Evolutionary conservation across 2,113 vertebrate species (phyloP).

Genomic region (Alouatta palliata): DNA sequence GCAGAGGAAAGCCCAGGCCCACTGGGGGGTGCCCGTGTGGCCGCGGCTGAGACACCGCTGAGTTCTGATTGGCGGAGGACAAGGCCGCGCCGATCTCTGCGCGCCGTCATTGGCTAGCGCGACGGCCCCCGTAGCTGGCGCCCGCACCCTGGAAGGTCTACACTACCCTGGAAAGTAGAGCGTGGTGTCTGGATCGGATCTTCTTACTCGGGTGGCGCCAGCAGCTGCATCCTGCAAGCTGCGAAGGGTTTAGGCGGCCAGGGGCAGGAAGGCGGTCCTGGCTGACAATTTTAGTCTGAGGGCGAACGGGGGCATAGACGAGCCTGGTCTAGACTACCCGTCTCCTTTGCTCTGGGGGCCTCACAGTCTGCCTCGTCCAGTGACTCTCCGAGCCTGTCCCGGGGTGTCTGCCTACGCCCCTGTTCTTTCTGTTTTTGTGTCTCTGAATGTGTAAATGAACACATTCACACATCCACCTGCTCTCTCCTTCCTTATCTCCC

Average conservation of each 20-base stretch:
- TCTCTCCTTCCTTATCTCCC: neutral
- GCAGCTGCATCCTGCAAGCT: neutral
- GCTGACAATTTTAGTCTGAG: neutral
- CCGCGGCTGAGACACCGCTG: neutral
- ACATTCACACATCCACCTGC: too few relatives aligned
- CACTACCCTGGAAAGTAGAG: fast-evolving
- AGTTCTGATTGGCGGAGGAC: neutral
- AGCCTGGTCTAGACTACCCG: too few relatives aligned
- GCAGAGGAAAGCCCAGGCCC: neutral
- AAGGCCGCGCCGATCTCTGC: neutral
- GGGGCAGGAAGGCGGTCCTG: neutral
- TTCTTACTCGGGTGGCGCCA: fast-evolving
- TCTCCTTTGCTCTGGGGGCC: neutral
- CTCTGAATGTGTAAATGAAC: neutral
- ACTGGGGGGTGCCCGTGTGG: fast-evolving
- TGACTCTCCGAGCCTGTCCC: neutral
- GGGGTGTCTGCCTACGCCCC: neutral
- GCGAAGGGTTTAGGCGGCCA: neutral
- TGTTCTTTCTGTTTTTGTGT: neutral
- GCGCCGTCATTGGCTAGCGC: neutral
- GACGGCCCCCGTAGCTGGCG: too few relatives aligned
- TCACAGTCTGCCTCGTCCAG: neutral
- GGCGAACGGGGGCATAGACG: neutral
- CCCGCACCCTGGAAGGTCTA: fast-evolving
- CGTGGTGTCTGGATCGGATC: fast-evolving